These are phyloP conservation scores for Bergia sp. DNA, from an alignment of 92 coral and sea anemone genomes.

Conservation along the genomic window DNA sequence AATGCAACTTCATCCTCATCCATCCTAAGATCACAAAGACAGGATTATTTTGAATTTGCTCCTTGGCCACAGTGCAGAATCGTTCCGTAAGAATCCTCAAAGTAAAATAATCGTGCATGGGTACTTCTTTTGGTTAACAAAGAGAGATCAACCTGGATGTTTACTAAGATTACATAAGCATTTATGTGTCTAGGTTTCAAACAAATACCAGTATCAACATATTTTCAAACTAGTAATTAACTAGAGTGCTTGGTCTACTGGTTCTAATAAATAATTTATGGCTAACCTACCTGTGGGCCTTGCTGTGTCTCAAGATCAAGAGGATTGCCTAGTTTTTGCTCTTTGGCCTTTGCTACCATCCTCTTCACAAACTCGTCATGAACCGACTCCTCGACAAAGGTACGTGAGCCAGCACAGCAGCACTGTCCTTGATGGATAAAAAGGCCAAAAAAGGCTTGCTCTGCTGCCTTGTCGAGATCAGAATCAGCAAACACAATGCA, in stretches of 20 bases:
- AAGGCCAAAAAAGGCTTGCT: conserved; percentile 71
- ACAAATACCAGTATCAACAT: not conserved
- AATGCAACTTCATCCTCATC: no score
- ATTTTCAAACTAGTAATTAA: not conserved
- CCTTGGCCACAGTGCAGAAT: no score
- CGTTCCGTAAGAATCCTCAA: no score
- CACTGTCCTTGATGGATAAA: conserved; percentile 95
- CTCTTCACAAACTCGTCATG: conserved; percentile 89
- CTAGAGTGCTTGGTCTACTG: not conserved
- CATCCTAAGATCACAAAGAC: no score
- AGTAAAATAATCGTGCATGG: no score
- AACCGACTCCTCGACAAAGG: conserved; percentile 85
- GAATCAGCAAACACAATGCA: conserved; percentile 90
- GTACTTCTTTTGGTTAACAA: no score
- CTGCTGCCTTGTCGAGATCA: conserved; percentile 78
- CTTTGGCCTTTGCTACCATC: conserved; percentile 76
- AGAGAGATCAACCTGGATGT: no score
- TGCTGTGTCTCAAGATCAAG: conserved; percentile 84
- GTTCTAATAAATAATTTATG: not conserved
- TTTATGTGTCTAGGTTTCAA: no score
- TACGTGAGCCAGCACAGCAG: conserved; percentile 92
- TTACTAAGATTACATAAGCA: no score
- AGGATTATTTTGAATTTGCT: no score
- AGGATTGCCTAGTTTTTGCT: conserved; percentile 80
- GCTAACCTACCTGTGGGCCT: conserved; percentile 87